Percentiles rank a stretch among this genome's conserved stretches.
These are phyloP conservation scores for Phylloscopus collybita DNA, from an alignment of 2,797 vertebrate species.

Conservation along the genomic window DNA sequence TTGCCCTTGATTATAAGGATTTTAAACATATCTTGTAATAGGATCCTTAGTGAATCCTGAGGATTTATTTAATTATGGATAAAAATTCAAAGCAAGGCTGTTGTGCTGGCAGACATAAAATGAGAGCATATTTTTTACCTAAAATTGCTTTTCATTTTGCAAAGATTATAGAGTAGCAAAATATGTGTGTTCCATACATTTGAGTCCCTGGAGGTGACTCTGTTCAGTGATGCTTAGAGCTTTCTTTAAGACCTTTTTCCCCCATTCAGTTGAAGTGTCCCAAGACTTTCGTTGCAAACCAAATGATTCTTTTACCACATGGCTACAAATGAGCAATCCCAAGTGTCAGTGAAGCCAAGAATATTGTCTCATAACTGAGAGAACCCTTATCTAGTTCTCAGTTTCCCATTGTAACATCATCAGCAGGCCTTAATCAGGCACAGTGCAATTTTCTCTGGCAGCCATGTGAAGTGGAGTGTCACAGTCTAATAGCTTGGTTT, in stretches of 20 bases:
- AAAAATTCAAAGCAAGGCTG: not conserved
- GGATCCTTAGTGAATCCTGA: not conserved
- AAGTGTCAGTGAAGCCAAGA: not conserved
- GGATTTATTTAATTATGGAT: not conserved
- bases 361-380: not conserved
- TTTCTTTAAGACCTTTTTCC: not conserved
- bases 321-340: not conserved
- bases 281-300: not conserved
- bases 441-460: slow-evolving; percentile 1
- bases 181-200: not conserved
- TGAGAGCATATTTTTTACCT: not conserved
- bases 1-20: not conserved
- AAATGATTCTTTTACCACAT: not conserved
- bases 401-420: not conserved
- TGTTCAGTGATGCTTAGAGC: not conserved
- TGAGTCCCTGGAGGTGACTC: not conserved
- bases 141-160: not conserved
- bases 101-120: not conserved
- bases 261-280: not conserved
- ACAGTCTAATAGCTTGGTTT: slow-evolving; percentile 79
- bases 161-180: not conserved
- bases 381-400: not conserved
- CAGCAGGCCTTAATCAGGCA: not conserved
- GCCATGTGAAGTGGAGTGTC: slow-evolving; percentile 41
- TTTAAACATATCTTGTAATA: not conserved